Percentiles rank a stretch among this genome's conserved stretches.
These are phyloP conservation scores for Hymenochirus boettgeri DNA, from an alignment of 2,113 vertebrate species.

Conservation along the genomic window DNA sequence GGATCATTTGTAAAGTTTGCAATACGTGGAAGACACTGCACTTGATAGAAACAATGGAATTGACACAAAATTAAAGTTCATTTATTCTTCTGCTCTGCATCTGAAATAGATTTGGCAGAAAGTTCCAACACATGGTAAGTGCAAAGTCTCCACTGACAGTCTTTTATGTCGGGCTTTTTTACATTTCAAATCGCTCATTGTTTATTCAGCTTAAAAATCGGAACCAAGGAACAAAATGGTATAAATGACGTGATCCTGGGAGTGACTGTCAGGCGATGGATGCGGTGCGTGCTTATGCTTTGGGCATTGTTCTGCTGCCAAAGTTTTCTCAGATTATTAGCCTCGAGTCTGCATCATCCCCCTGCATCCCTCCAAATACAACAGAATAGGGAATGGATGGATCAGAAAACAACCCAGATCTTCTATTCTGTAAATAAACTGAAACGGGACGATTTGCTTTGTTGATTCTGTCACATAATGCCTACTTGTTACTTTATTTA, in stretches of 20 bases:
- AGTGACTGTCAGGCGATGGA: constrained; percentile 34
- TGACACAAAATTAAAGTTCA: constrained; percentile 47
- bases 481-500: no score
- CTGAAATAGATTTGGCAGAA: constrained; percentile 36
- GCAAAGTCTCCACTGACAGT: constrained; percentile 39
- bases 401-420: no score
- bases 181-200: constrained; percentile 44
- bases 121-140: constrained; percentile 34
- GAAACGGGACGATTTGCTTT: no score
- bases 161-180: constrained; percentile 46
- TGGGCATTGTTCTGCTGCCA: constrained; percentile 23
- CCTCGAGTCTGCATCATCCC: constrained; percentile 6
- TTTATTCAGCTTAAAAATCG: constrained; percentile 47
- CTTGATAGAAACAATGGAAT: constrained; percentile 47
- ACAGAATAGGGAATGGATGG: background rate
- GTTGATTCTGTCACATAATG: no score
- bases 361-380: background rate
- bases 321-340: constrained; percentile 6
- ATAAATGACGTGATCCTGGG: constrained; percentile 44
- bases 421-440: no score
- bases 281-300: constrained; percentile 37
- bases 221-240: constrained; percentile 44
- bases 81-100: constrained; percentile 38
- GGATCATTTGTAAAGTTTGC: background rate
- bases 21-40: background rate